Evolutionary conservation across 2,113 vertebrate species (phyloP), one percentile per base, ranked within the genome.

Genomic region (Synchiropus splendidus): DNA sequence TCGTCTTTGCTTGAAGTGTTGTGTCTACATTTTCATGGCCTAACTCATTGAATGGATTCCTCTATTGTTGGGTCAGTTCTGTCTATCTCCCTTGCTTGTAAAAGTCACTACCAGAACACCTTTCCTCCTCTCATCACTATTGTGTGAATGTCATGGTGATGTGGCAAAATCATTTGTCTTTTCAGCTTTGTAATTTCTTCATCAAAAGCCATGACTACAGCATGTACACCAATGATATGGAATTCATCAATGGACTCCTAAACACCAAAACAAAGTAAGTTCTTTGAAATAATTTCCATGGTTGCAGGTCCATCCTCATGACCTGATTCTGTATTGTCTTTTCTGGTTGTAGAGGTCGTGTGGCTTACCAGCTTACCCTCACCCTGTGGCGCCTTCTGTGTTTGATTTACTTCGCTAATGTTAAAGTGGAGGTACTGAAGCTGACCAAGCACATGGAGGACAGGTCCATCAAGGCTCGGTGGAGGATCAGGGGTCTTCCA

Each of bases 391-490:
- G 85, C 12, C 51, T 89, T 12, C 38, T 89, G 53, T 87, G 81
- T 51, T 75, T 84, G 56, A 85, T 80, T 17, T 94, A 89, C 71
- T 91, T 89, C 9, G 72, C 83, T 6, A 78, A 87, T 5, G 62
- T 84, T n/a, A 74, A 16, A 6, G 49, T 95, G 42, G 92, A 95
- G 64, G 82, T 93, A 36, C 79, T 94, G 46, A 90, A 89, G 57
- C 78, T 94, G 18, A 93, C 89, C 2, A 89, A 85, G 39, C 90
- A 93, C 74, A 54, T 72, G 0, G 90, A 92, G 75, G 88, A 92
- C 1, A 75, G 88, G 54, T 90, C 81, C 12, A 62, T 93, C 11
- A 86, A 89, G 48, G 90, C 89, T 1, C 89, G 90, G 16, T 94
- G 92, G 92, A 83, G 89, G 40, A 59, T 95, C 6, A 69, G 61